phyloP scores from a whole-genome alignment of 1,140 invertebrate species.

The Lordiphosa mommai region DNA sequence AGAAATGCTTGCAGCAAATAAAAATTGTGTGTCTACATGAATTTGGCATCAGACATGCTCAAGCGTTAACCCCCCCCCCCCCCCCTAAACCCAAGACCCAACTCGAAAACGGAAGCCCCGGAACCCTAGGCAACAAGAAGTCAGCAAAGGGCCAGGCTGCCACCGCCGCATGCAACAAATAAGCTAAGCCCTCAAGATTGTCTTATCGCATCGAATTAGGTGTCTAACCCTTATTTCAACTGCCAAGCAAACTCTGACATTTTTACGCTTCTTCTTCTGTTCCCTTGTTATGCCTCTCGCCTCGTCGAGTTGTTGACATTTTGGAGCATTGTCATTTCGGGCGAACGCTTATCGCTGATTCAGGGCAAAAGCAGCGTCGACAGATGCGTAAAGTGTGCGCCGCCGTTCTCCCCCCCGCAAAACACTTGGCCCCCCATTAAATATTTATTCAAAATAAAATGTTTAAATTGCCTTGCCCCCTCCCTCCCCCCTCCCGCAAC shows the following conservation, averaged over 20 bases:
- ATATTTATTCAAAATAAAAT: no score
- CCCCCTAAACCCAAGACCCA: slow-evolving; percentile 2
- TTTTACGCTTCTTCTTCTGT: slow-evolving; percentile 37
- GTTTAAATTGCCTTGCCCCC: no score
- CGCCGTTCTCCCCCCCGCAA: no score
- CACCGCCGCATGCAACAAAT: slow-evolving; percentile 44
- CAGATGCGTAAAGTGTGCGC: slow-evolving; percentile 17
- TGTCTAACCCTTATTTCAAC: slow-evolving; percentile 55
- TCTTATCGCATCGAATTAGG: slow-evolving; percentile 55
- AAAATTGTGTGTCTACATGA: slow-evolving; percentile 19
- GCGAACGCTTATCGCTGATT: slow-evolving; percentile 44
- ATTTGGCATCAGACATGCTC: slow-evolving; percentile 17
- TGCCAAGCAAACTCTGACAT: slow-evolving; percentile 37
- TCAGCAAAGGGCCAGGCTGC: slow-evolving; percentile 19
- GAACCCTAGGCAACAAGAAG: slow-evolving; percentile 23
- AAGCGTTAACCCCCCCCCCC: slow-evolving; percentile 13
- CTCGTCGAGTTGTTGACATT: slow-evolving; percentile 40
- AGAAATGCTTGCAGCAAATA: slow-evolving; percentile 17
- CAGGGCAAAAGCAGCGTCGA: slow-evolving; percentile 14
- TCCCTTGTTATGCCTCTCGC: slow-evolving; percentile 7
- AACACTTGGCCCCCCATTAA: no score
- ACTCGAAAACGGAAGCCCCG: slow-evolving; percentile 4
- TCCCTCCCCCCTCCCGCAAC: no score
- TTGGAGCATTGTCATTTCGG: slow-evolving; percentile 38
- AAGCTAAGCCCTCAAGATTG: slow-evolving; percentile 50